Conservation (phyloP, 37 sponge, comb jelly and placozoan species). For the Axinella damicornis region DNA sequence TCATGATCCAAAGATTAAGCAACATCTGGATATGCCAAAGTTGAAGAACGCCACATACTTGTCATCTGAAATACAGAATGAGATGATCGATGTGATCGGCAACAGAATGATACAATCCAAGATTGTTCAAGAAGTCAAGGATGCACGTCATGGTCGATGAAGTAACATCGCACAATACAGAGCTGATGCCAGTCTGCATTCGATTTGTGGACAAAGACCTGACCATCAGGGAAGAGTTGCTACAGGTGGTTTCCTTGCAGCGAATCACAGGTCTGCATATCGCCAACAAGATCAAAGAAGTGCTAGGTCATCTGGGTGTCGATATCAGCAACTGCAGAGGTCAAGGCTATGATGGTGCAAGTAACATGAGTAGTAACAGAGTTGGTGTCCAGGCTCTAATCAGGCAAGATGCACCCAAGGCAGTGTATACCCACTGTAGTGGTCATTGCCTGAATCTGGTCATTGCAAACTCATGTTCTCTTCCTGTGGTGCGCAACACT, state of each 20-base stretch:
- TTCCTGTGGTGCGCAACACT: conserved; percentile 48
- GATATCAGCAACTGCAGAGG: conserved; percentile 29
- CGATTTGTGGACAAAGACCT: conserved; percentile 34
- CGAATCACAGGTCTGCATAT: conserved; percentile 42
- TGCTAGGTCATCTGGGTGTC: neutral
- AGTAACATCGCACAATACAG: conserved; percentile 49
- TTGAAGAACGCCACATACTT: conserved; percentile 54
- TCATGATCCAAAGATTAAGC: conserved; percentile 39
- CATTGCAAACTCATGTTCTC: conserved; percentile 17
- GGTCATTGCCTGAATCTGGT: conserved; percentile 50
- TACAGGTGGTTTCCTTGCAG: conserved; percentile 22
- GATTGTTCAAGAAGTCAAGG: conserved; percentile 24
- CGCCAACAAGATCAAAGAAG: conserved; percentile 14
- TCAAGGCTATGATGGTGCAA: conserved; percentile 74
- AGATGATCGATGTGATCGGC: conserved; percentile 63
- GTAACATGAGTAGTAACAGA: conserved; percentile 52
- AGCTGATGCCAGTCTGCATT: conserved; percentile 56
- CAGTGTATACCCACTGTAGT: conserved; percentile 50
- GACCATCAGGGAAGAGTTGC: conserved; percentile 41
- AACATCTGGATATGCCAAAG: conserved; percentile 42
- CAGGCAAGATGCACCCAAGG: conserved; percentile 3
- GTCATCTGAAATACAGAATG: conserved; percentile 62
- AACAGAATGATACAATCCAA: conserved; percentile 35
- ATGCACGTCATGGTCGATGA: conserved; percentile 54
- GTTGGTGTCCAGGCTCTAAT: conserved; percentile 55